Conservation (phyloP, 2,113 vertebrate genomes). For the Leucopsar rothschildi region DNA sequence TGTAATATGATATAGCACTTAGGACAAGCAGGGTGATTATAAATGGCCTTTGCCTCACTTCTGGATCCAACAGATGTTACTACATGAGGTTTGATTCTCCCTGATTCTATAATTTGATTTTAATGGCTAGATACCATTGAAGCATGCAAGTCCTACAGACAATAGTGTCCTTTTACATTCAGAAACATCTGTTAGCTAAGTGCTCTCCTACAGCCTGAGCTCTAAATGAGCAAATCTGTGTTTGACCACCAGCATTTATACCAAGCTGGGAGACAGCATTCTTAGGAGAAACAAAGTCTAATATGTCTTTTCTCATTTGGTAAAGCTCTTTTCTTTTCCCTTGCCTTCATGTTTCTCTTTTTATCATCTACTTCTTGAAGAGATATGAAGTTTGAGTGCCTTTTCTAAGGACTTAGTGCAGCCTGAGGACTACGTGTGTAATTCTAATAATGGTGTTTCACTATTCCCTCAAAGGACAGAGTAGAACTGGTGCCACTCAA, state of each 20-base stretch:
- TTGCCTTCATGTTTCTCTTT: background rate
- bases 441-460: background rate
- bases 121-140: slow-evolving; percentile 32
- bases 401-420: background rate
- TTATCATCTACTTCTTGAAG: background rate
- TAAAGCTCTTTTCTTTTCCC: background rate
- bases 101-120: slow-evolving; percentile 33
- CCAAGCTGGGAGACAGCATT: background rate
- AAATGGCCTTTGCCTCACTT: background rate
- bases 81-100: background rate
- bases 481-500: background rate
- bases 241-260: background rate
- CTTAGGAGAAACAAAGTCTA: background rate
- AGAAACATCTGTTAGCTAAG: slow-evolving; percentile 24
- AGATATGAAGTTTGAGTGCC: background rate
- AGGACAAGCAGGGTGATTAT: background rate
- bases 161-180: slow-evolving; percentile 13
- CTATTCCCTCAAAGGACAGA: background rate
- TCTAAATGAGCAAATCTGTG: background rate
- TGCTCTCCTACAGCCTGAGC: background rate
- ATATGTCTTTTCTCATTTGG: background rate
- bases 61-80: slow-evolving; percentile 10
- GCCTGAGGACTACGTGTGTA: background rate
- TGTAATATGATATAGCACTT: slow-evolving; percentile 15
- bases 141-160: background rate